Percentiles rank a stretch among this genome's conserved stretches.
Evolutionary conservation across 1,140 invertebrate species (phyloP).

Genomic region (Drosophila nannoptera): DNA sequence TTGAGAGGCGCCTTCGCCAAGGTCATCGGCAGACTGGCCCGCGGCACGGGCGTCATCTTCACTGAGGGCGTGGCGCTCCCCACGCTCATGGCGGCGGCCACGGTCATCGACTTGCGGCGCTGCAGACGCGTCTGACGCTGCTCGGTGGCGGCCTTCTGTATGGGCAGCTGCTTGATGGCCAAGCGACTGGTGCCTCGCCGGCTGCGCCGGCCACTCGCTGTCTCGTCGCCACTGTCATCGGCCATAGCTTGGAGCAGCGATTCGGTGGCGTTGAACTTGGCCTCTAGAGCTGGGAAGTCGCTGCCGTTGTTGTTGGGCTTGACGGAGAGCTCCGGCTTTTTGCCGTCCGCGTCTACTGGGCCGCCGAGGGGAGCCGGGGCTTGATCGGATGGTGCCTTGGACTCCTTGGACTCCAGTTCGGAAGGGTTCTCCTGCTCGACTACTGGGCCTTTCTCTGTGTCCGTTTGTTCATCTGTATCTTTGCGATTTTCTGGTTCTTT

Average conservation of each 20-base stretch:
- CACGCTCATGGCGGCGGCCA: conserved; percentile 30
- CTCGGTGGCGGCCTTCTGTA: conserved; percentile 28
- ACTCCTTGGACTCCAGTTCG: neutral
- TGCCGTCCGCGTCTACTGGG: neutral
- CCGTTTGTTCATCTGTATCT: neutral
- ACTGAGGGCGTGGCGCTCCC: conserved; percentile 54
- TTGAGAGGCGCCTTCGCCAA: neutral
- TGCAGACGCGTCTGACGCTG: conserved; percentile 52
- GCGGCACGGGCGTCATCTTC: conserved; percentile 54
- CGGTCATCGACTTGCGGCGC: conserved; percentile 44
- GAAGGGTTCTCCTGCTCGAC: neutral
- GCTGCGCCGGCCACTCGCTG: conserved; percentile 16
- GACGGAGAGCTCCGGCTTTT: conserved; percentile 48
- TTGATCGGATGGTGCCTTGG: neutral
- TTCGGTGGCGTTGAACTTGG: conserved; percentile 22
- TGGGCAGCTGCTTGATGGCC: conserved; percentile 33
- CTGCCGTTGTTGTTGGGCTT: conserved; percentile 38
- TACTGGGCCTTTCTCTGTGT: neutral
- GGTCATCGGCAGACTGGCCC: neutral
- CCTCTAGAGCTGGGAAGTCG: conserved; percentile 50
- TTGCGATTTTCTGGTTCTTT: neutral
- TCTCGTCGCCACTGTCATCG: conserved; percentile 36
- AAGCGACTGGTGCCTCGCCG: conserved; percentile 18
- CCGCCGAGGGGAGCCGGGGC: neutral
- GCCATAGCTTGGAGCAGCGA: conserved; percentile 31